Conservation (phyloP, 2,797 vertebrate species). For the Argya squamiceps region DNA sequence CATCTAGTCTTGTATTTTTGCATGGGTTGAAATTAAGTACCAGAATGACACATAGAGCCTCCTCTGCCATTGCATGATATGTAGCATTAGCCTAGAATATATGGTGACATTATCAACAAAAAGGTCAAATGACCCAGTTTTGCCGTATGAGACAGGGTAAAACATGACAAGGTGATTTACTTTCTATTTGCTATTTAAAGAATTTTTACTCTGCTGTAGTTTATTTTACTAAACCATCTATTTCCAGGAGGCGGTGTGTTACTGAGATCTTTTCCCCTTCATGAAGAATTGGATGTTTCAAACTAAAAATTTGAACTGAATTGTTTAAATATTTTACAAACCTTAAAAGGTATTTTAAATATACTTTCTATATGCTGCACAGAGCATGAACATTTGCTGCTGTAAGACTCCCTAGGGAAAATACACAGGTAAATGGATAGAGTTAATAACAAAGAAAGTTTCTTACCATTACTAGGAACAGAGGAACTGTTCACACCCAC, state of each 20-base stretch:
- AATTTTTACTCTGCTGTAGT: not conserved
- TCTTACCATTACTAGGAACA: not conserved
- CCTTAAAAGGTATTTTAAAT: not conserved
- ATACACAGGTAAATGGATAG: not conserved
- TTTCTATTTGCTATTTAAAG: not conserved
- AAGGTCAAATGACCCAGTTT: slow-evolving; percentile 33
- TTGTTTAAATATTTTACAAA: not conserved
- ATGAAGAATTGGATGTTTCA: not conserved
- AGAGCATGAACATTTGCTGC: not conserved
- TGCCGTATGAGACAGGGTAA: not conserved
- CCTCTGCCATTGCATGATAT: not conserved
- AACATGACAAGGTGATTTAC: not conserved
- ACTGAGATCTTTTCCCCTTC: not conserved
- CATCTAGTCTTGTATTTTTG: not conserved
- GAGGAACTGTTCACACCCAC: not conserved
- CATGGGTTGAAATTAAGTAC: slow-evolving; percentile 17
- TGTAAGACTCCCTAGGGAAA: not conserved
- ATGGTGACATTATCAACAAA: slow-evolving; percentile 49
- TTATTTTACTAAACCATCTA: not conserved
- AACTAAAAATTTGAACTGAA: not conserved
- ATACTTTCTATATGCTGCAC: not conserved
- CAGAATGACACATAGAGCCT: not conserved
- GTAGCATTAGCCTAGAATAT: not conserved
- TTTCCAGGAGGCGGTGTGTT: not conserved
- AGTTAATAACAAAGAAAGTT: not conserved